These are phyloP conservation scores for Ichneumon xanthorius DNA, from an alignment of 2,888 invertebrate species.

Conservation along the genomic window DNA sequence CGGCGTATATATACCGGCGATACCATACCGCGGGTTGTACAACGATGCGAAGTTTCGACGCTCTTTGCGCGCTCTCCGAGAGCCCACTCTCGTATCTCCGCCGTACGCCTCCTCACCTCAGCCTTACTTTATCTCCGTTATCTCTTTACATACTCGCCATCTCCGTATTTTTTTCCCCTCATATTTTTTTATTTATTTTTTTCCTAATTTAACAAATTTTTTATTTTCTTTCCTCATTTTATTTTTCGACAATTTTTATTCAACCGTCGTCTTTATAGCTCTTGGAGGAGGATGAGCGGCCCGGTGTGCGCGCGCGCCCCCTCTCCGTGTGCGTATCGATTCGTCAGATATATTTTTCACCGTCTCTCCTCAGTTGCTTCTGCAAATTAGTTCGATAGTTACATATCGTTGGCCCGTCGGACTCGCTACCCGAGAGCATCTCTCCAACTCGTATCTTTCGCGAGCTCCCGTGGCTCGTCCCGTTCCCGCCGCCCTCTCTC, in stretches of 20 bases:
- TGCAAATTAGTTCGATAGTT: conserved; percentile 67
- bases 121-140: conserved; percentile 57
- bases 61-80: conserved; percentile 20
- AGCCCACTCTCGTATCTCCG: conserved; percentile 32
- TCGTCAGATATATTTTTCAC: conserved; percentile 59
- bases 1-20: conserved; percentile 20
- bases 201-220: neutral
- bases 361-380: conserved; percentile 62
- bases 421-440: conserved; percentile 41
- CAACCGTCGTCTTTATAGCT: conserved; percentile 49
- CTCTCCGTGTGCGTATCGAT: conserved; percentile 40
- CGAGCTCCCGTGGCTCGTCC: conserved; percentile 60
- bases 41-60: conserved; percentile 43
- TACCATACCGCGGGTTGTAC: neutral
- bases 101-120: conserved; percentile 17
- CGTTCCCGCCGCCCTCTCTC: conserved; percentile 34
- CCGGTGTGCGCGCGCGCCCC: too few relatives aligned
- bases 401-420: conserved; percentile 49
- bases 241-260: too few relatives aligned
- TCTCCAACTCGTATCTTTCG: conserved; percentile 34
- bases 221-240: neutral
- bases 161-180: conserved; percentile 2
- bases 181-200: neutral
- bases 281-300: conserved; percentile 19
- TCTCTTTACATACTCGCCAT: conserved; percentile 48